Conservation (phyloP, 2,888 invertebrate genomes). For the Carabus problematicus region DNA sequence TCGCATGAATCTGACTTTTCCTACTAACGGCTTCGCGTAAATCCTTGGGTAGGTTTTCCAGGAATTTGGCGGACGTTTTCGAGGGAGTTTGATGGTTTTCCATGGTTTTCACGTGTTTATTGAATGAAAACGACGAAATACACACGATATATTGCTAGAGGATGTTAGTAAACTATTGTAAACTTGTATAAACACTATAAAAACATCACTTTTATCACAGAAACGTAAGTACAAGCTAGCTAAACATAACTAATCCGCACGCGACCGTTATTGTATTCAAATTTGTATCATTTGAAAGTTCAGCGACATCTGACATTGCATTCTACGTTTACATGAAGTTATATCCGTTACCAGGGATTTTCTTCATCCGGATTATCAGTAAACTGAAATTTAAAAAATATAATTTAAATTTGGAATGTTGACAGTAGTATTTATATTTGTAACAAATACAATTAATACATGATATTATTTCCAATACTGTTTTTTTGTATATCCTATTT, state of each 20-base stretch:
- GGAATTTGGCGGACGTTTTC: slow-evolving; percentile 22
- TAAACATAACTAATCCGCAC: background rate
- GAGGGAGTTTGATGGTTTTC: slow-evolving; percentile 10
- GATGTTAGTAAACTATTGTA: background rate
- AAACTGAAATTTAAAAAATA: too few relatives aligned
- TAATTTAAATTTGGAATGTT: too few relatives aligned
- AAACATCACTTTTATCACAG: slow-evolving; percentile 22
- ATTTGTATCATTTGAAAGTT: slow-evolving; percentile 10
- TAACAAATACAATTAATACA: background rate
- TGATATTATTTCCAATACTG: background rate
- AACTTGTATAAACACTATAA: background rate
- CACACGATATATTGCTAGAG: background rate
- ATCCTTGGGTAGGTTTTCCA: background rate
- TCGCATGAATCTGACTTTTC: slow-evolving; percentile 39
- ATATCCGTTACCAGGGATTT: background rate
- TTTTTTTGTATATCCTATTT: too few relatives aligned
- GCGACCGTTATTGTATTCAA: slow-evolving; percentile 19
- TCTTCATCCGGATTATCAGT: too few relatives aligned
- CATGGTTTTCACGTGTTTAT: slow-evolving; percentile 1
- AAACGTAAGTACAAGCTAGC: slow-evolving; percentile 4
- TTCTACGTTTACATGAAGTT: background rate
- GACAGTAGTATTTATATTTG: background rate
- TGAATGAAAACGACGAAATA: slow-evolving; percentile 1
- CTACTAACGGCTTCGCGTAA: slow-evolving; percentile 9
- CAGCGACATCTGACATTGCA: slow-evolving; percentile 19